These are phyloP conservation scores for Pogonus chalceus DNA, from an alignment of 1,140 invertebrate species.

Conservation along the genomic window DNA sequence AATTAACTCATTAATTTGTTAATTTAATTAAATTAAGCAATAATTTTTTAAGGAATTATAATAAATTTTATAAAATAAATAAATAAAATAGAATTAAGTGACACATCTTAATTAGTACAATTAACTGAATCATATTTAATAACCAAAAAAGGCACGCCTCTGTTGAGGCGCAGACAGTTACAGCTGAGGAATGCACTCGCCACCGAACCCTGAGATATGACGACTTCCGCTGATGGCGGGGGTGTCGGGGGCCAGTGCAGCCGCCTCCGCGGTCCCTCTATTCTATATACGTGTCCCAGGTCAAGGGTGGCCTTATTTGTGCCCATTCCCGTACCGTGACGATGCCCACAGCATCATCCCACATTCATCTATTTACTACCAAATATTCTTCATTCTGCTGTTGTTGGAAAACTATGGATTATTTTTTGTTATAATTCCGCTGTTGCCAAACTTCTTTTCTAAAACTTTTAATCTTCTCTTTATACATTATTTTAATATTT, in stretches of 20 bases:
- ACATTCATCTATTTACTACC: not conserved
- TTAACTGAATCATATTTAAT: too few relatives aligned
- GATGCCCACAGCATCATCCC: not conserved
- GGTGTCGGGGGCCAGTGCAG: not conserved
- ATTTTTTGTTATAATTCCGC: not conserved
- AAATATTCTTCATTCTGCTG: not conserved
- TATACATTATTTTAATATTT: too few relatives aligned
- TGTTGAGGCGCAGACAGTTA: not conserved
- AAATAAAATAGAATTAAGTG: too few relatives aligned
- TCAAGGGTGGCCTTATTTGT: not conserved
- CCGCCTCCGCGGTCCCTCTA: too few relatives aligned
- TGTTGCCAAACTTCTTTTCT: constrained; percentile 4
- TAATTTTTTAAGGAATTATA: too few relatives aligned
- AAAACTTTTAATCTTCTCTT: too few relatives aligned
- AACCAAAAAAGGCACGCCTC: not conserved
- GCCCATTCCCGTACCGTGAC: too few relatives aligned
- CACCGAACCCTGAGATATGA: constrained; percentile 6
- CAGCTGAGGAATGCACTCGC: not conserved
- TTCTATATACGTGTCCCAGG: not conserved
- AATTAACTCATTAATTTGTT: too few relatives aligned
- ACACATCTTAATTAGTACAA: too few relatives aligned
- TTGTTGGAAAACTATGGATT: not conserved
- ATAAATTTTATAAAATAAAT: too few relatives aligned
- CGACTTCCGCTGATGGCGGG: constrained; percentile 1
- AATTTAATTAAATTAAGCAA: too few relatives aligned